phyloP scores from a whole-genome alignment of 1,140 invertebrate species.

The Akabosia matsudoensis region DNA sequence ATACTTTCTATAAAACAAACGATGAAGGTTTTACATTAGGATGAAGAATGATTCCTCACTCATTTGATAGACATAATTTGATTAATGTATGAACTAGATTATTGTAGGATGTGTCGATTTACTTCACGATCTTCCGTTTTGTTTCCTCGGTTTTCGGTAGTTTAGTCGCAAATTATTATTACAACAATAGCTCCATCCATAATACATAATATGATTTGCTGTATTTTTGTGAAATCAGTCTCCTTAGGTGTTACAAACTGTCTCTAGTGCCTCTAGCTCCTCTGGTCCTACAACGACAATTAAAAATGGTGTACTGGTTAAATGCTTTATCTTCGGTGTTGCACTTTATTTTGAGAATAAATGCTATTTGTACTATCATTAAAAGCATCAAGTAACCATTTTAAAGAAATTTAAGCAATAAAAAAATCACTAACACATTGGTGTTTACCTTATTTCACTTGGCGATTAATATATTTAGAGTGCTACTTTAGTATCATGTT shows the following conservation, averaged over 20 bases:
- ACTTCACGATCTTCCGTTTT: background rate
- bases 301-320: no score
- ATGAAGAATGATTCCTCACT: background rate
- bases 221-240: conserved; percentile 17
- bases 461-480: background rate
- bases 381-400: no score
- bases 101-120: no score
- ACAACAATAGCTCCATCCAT: background rate
- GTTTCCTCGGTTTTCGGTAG: no score
- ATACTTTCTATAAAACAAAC: background rate
- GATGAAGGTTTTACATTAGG: background rate
- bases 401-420: no score
- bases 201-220: conserved; percentile 11
- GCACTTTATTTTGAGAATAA: no score
- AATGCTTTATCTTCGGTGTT: no score
- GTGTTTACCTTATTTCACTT: background rate
- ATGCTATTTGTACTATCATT: background rate
- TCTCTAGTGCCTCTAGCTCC: conserved; percentile 7
- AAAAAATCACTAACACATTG: background rate
- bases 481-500: conserved; percentile 13
- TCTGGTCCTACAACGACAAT: background rate
- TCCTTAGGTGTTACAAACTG: conserved; percentile 11
- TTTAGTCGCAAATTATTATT: background rate
- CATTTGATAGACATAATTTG: no score
- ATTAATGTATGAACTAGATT: no score